These are phyloP conservation scores for Hirtodrosophila confusa DNA, from an alignment of 2,888 invertebrate species.

Conservation along the genomic window DNA sequence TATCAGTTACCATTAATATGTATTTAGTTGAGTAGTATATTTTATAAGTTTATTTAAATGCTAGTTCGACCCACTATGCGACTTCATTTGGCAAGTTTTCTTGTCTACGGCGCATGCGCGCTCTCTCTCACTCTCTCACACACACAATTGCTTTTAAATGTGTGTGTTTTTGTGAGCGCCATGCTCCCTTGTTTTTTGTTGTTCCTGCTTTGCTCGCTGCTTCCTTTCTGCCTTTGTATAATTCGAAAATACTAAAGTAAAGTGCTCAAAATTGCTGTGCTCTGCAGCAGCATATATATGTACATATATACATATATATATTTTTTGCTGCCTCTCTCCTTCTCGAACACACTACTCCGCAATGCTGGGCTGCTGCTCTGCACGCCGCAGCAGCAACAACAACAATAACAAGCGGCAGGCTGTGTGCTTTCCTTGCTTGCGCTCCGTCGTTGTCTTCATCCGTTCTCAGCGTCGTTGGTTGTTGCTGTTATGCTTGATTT, in stretches of 20 bases:
- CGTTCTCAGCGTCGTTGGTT: conserved; percentile 30
- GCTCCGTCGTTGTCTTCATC: conserved; percentile 36
- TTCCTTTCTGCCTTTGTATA: conserved; percentile 57
- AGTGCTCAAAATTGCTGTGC: conserved; percentile 78
- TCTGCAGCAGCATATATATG: conserved; percentile 37
- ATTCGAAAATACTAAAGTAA: conserved; percentile 73
- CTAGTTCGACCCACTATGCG: conserved; percentile 42
- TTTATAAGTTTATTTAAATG: too few species aligned
- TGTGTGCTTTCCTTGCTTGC: conserved; percentile 52
- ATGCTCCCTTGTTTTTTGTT: conserved; percentile 67
- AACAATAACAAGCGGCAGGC: conserved; percentile 46
- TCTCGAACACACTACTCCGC: background rate
- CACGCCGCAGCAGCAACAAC: conserved; percentile 12
- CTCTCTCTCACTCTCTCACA: conserved; percentile 5
- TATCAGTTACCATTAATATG: too few species aligned
- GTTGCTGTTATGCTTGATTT: conserved; percentile 71
- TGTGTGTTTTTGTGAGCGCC: conserved; percentile 19
- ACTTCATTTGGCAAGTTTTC: conserved; percentile 42
- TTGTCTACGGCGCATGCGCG: conserved; percentile 49
- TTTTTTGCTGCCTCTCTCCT: conserved; percentile 33
- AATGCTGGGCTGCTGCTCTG: conserved; percentile 1
- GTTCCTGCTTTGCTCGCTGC: conserved; percentile 60
- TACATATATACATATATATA: too few species aligned
- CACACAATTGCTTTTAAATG: background rate
- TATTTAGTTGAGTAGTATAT: too few species aligned